phyloP scores from a whole-genome alignment of 2,888 invertebrate genomes.

The Palloptera scutellata region DNA sequence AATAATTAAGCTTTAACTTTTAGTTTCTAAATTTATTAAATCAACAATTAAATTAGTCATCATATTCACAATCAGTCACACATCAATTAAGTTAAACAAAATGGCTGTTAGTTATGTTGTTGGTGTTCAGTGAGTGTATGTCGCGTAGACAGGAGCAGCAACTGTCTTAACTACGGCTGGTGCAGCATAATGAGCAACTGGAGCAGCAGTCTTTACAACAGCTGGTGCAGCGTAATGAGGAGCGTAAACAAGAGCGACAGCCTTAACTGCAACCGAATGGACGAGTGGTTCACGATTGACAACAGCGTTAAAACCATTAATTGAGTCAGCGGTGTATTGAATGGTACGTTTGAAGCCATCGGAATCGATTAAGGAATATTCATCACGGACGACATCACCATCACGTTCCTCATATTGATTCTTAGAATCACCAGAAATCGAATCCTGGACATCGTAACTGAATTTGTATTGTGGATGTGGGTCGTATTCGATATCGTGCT shows the following conservation, averaged over 20 bases:
- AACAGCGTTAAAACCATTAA: slow-evolving; percentile 61
- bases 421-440: slow-evolving; percentile 60
- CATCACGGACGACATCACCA: slow-evolving; percentile 62
- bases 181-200: slow-evolving; percentile 37
- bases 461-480: slow-evolving; percentile 59
- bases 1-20: no score
- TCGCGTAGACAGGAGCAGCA: slow-evolving; percentile 32
- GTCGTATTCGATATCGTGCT: slow-evolving; percentile 54
- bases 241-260: slow-evolving; percentile 33
- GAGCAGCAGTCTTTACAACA: slow-evolving; percentile 37
- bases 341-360: slow-evolving; percentile 60
- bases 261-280: slow-evolving; percentile 38
- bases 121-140: slow-evolving; percentile 25
- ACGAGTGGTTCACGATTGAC: slow-evolving; percentile 54
- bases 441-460: slow-evolving; percentile 60
- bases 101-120: slow-evolving; percentile 2
- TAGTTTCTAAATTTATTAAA: no score
- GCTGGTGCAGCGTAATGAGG: slow-evolving; percentile 38
- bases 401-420: slow-evolving; percentile 61
- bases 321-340: slow-evolving; percentile 58
- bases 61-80: no score
- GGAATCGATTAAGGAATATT: slow-evolving; percentile 60
- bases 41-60: no score
- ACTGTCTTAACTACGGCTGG: slow-evolving; percentile 20
- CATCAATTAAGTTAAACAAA: not conserved